Conservation (phyloP, 2,113 vertebrate genomes). For the Solea solea region DNA sequence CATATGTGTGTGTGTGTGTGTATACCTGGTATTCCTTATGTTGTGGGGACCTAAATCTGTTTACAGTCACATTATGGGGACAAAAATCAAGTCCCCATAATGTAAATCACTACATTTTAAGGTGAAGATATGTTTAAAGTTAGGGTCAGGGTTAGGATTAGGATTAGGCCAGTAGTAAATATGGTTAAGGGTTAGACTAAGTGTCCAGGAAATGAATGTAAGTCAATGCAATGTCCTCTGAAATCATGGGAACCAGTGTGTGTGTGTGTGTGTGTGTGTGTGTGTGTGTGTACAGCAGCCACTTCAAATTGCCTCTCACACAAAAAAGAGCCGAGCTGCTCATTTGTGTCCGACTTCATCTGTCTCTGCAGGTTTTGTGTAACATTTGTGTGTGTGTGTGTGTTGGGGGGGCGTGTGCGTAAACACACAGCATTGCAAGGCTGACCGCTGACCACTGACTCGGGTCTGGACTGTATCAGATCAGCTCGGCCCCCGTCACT, state of each 20-base stretch:
- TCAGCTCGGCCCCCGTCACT: slow-evolving; percentile 31
- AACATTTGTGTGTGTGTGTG: neutral
- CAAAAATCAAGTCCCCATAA: too few relatives aligned
- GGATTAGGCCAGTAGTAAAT: too few relatives aligned
- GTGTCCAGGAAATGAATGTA: too few relatives aligned
- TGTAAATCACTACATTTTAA: too few relatives aligned
- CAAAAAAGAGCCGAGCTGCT: slow-evolving; percentile 39
- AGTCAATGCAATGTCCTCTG: too few relatives aligned
- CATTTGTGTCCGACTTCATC: slow-evolving; percentile 53
- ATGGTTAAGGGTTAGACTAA: too few relatives aligned
- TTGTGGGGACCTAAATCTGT: too few relatives aligned
- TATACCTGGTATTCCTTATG: too few relatives aligned
- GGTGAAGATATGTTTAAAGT: too few relatives aligned
- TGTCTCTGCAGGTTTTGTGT: slow-evolving; percentile 27
- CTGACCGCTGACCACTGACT: neutral
- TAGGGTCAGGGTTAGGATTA: too few relatives aligned
- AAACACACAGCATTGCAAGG: neutral
- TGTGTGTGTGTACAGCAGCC: slow-evolving; percentile 7
- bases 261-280: neutral
- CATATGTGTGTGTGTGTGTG: slow-evolving; percentile 12
- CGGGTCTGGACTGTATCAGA: slow-evolving; percentile 15
- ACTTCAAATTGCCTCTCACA: slow-evolving; percentile 56
- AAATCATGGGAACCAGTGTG: too few relatives aligned
- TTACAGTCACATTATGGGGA: too few relatives aligned
- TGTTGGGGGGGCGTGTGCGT: slow-evolving; percentile 2